phyloP scores from a whole-genome alignment of 2,888 invertebrate genomes.

The Leucophenga maculata region DNA sequence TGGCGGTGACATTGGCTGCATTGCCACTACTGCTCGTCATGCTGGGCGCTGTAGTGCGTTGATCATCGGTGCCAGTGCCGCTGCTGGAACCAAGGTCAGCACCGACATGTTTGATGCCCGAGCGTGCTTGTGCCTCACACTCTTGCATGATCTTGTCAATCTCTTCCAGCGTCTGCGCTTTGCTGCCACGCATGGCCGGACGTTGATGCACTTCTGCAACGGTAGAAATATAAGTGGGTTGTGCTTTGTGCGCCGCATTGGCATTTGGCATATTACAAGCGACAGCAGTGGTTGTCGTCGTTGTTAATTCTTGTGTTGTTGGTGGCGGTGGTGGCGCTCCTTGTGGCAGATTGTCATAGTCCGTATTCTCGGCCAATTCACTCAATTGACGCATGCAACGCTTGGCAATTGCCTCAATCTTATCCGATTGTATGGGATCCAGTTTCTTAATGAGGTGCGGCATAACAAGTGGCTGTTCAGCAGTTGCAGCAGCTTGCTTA shows the following conservation, averaged over 20 bases:
- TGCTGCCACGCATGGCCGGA: slow-evolving; percentile 37
- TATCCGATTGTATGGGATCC: slow-evolving; percentile 73
- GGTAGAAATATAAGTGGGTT: slow-evolving; percentile 66
- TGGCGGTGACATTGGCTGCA: slow-evolving; percentile 42
- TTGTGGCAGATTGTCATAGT: slow-evolving; percentile 71
- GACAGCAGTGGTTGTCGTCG: slow-evolving; percentile 33
- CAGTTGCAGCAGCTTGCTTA: slow-evolving; percentile 44
- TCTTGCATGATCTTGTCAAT: slow-evolving; percentile 71
- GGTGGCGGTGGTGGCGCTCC: slow-evolving; percentile 40
- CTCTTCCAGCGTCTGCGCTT: slow-evolving; percentile 63
- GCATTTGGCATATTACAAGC: slow-evolving; percentile 53
- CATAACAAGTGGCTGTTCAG: slow-evolving; percentile 54
- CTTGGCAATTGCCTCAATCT: slow-evolving; percentile 74
- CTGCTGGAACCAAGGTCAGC: slow-evolving; percentile 24
- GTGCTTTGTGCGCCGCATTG: slow-evolving; percentile 46
- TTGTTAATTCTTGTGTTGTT: background rate
- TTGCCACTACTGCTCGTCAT: slow-evolving; percentile 47
- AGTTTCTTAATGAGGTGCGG: slow-evolving; percentile 72
- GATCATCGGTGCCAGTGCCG: slow-evolving; percentile 50
- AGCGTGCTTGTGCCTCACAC: slow-evolving; percentile 62
- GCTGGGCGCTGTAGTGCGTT: slow-evolving; percentile 60
- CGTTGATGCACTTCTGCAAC: slow-evolving; percentile 58
- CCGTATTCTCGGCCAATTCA: slow-evolving; percentile 65
- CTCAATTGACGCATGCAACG: slow-evolving; percentile 72
- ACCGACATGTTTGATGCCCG: slow-evolving; percentile 31